These are phyloP conservation scores for Drosophila longiperda DNA, from an alignment of 2,888 invertebrate species.

Conservation along the genomic window DNA sequence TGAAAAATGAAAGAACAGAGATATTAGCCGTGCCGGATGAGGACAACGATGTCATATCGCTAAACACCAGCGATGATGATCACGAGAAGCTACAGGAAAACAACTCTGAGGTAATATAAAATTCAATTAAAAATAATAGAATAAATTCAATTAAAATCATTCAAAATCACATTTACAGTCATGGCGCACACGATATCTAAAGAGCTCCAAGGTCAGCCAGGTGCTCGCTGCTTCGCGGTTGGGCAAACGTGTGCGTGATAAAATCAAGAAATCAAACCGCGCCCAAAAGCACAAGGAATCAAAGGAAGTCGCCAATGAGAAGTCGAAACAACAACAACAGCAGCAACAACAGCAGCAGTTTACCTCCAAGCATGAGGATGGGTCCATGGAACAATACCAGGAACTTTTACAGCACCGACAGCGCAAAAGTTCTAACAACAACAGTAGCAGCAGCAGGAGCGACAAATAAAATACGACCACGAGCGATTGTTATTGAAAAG, in stretches of 20 bases:
- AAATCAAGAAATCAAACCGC: conserved; percentile 86
- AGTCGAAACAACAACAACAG: conserved; percentile 45
- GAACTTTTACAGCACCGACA: conserved; percentile 82
- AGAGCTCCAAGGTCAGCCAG: conserved; percentile 87
- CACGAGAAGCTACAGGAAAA: conserved; percentile 57
- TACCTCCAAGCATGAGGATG: conserved; percentile 84
- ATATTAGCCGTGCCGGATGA: conserved; percentile 43
- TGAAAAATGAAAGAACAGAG: conserved; percentile 55
- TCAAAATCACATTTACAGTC: conserved; percentile 79
- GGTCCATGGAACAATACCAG: conserved; percentile 87
- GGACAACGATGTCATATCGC: conserved; percentile 78
- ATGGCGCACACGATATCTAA: conserved; percentile 87
- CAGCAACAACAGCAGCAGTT: conserved; percentile 59
- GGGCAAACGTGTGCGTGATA: conserved; percentile 87
- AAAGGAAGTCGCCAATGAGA: conserved; percentile 45
- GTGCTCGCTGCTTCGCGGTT: conserved; percentile 87
- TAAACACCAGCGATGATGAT: conserved; percentile 82
- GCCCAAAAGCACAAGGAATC: conserved; percentile 60
- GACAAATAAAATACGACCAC: conserved; percentile 45
- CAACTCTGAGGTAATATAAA: conserved; percentile 65
- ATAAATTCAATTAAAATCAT: conserved; percentile 20
- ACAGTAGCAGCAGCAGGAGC: conserved; percentile 65
- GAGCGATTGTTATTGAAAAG: conserved; percentile 63
- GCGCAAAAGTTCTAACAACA: conserved; percentile 67
- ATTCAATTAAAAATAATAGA: background rate